Conservation (phyloP, 2,797 vertebrate genomes). For the Poeciliopsis presidionis region DNA sequence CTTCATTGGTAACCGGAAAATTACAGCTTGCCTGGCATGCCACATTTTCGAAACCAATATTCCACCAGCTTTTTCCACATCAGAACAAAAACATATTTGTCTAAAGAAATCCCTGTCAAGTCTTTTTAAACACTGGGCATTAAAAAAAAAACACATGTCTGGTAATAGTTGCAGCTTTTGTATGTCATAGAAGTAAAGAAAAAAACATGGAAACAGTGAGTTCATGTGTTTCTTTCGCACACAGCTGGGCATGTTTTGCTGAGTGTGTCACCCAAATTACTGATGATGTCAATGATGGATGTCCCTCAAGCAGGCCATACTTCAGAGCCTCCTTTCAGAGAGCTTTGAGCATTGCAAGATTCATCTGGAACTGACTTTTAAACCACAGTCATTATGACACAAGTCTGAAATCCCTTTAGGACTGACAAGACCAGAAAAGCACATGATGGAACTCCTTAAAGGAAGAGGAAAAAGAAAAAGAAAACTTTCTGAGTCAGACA, state of each 20-base stretch:
- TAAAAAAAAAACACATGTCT: slow-evolving; percentile 56
- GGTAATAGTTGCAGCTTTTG: slow-evolving; percentile 53
- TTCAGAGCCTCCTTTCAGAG: slow-evolving; percentile 47
- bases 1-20: slow-evolving; percentile 62
- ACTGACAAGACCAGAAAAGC: slow-evolving; percentile 29
- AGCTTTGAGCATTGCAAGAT: slow-evolving; percentile 39
- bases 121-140: slow-evolving; percentile 45
- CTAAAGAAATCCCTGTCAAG: slow-evolving; percentile 43
- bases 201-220: slow-evolving; percentile 66
- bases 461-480: slow-evolving; percentile 15
- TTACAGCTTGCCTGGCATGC: slow-evolving; percentile 52
- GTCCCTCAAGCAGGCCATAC: slow-evolving; percentile 50
- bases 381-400: slow-evolving; percentile 58
- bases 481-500: slow-evolving; percentile 18
- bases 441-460: slow-evolving; percentile 32
- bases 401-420: slow-evolving; percentile 35
- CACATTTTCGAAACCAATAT: slow-evolving; percentile 42
- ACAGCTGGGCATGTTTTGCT: slow-evolving; percentile 74
- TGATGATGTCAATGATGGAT: slow-evolving; percentile 72
- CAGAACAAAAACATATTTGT: slow-evolving; percentile 63
- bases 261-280: slow-evolving; percentile 71
- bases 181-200: slow-evolving; percentile 51
- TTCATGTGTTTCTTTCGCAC: slow-evolving; percentile 65
- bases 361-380: slow-evolving; percentile 53
- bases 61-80: slow-evolving; percentile 43